Base-by-base conservation (phyloP, 2,113 vertebrate species). In the Lasiurus cinereus region DNA sequence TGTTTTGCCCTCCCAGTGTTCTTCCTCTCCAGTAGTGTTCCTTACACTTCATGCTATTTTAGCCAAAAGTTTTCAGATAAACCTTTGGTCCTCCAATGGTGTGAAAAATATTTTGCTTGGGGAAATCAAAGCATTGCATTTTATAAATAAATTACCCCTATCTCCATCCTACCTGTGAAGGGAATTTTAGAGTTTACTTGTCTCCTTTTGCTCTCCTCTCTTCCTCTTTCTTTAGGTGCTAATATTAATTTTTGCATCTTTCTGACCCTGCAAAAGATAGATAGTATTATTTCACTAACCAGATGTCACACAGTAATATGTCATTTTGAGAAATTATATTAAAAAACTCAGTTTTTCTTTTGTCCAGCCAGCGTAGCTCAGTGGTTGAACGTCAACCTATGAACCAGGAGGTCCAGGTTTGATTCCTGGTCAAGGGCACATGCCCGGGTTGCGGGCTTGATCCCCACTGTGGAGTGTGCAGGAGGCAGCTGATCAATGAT, bases 221-320 rank as follows among this genome's bases (percentile, higher is more conserved):
- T 93, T 24, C 21, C 29, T 73, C 27, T n/a, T 80, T 83, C 21
- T 94, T 56, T 14, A 64, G 76, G 46, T 89, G 59, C 33, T 89
- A 66, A 52, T 89, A 39, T n/a, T 74, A 62, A 83, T 76, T 93
- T 95, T 94, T 74, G 50, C 31, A 79, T 92, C 43, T 95, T 95
- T 6, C 19, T 83, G 56, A 52, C 54, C 27, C 19, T 67, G 2
- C 31, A 46, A 72, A 88, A 88, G 27, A 79, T 89, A 74, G 29
- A n/a, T 79, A 93, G 18, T 19, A 9, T 66, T 39, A 70, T 46
- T 91, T 94, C 46, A 62, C 84, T 95, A 89, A 84, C 21, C 3
- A 83, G 5, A 48, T 83, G 62, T 27, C 15, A 72, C 7, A 48
- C 24, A 62, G 36, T 77, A 76, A 73, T 54, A 46, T 83, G 29